Evolutionary conservation across 2,888 invertebrate genomes (phyloP), one percentile per base, ranked within the genome.

Genomic region (Latrodectus elegans): DNA sequence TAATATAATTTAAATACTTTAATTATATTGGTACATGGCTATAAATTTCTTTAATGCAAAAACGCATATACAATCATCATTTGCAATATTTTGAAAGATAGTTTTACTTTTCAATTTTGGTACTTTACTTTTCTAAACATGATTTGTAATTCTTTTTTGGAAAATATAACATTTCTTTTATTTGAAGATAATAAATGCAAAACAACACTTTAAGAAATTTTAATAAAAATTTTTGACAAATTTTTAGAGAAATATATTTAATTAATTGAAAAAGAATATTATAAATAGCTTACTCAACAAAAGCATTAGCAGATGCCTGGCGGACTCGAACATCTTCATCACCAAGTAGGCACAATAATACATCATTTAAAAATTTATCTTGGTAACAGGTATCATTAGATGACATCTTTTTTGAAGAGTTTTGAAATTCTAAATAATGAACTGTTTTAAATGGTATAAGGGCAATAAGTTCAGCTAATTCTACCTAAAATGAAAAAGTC

Each of bases 261-360:
- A n/a, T 49, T 15, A 72, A 72, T 51, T 15, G 15, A n/a, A 1
- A 10, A 15, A 60, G 11, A 15, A n/a, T 11, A 38, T 38, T 67
- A 67, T 17, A 26, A 14, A 71, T 52, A 81, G 91, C 92, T 92
- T 92, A 95, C 95, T 92, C 94, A 68, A 94, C 93, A 82, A 97
- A 94, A 4, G 95, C 94, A 72, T 93, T 93, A 0, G 95, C 94
- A 0, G 96, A 95, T 0, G 96, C 95, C 86, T 94, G 94, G 87
- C 97, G 93, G 0, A 97, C 96, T 91, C 96, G 93, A 82, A 94
- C 94, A 92, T 97, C 97, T 89, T 95, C 95, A 92, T 96, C 96
- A 9, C 94, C 94, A 1, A 97, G 92, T 88, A 96, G 92, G 14
- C 94, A 93, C 22, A 95, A 92, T 11, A 97, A 92, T 1, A 95